Evolutionary conservation across 1,140 invertebrate species (phyloP).

Genomic region (Diachasmimorpha longicaudata): DNA sequence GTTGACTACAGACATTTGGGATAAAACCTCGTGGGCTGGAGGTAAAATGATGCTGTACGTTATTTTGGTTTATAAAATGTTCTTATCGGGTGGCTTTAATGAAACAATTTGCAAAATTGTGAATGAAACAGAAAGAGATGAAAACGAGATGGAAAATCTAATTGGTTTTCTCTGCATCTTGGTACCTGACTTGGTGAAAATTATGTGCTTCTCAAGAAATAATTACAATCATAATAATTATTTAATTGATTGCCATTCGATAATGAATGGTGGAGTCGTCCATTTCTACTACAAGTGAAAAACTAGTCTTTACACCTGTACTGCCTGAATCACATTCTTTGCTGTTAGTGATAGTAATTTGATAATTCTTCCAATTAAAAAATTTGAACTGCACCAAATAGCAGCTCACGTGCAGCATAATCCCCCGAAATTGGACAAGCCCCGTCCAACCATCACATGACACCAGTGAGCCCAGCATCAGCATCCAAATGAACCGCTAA

Average conservation of each 20-base stretch:
- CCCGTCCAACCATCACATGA: background rate
- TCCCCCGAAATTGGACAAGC: background rate
- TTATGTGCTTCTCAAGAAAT: too few species aligned
- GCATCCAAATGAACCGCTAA: background rate
- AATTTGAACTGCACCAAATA: background rate
- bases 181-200: background rate
- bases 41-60: background rate
- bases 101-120: constrained; percentile 3
- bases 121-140: background rate
- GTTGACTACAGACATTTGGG: background rate
- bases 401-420: background rate
- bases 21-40: background rate
- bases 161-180: background rate
- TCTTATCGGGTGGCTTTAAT: background rate
- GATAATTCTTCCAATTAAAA: too few species aligned
- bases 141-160: background rate
- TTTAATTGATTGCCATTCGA: background rate
- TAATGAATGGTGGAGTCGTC: background rate
- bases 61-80: constrained; percentile 7
- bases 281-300: background rate
- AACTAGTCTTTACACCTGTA: too few species aligned
- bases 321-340: too few species aligned
- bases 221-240: too few species aligned
- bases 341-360: too few species aligned
- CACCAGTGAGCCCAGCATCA: background rate